A percentile compares a stretch with the other conserved stretches of the same genome.
phyloP scores from a whole-genome alignment of 2,113 vertebrate genomes.

The Tachuris rubrigastra region DNA sequence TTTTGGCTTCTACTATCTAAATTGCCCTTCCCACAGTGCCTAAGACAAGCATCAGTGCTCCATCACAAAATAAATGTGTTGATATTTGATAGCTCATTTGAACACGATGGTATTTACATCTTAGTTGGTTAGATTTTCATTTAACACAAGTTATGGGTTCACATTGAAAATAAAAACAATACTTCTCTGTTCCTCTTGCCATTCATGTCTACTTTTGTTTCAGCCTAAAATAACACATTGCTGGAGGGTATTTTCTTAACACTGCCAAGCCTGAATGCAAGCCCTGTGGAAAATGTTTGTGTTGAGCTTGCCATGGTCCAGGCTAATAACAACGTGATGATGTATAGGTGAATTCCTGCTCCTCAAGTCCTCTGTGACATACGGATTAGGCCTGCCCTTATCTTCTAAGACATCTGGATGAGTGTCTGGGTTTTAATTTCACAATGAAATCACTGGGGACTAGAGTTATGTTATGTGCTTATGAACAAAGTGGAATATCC shows the following conservation, averaged over 20 bases:
- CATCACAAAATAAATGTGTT: constrained; percentile 53
- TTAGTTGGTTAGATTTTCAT: constrained; percentile 73
- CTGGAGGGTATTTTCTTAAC: constrained; percentile 83
- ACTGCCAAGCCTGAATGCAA: constrained; percentile 71
- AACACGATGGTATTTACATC: constrained; percentile 72
- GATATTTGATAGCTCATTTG: constrained; percentile 78
- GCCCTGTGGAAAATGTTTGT: constrained; percentile 76
- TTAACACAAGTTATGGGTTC: constrained; percentile 77
- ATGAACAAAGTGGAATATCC: constrained; percentile 86
- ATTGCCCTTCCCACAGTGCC: constrained; percentile 70
- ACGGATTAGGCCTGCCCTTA: constrained; percentile 84
- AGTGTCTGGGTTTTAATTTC: constrained; percentile 90
- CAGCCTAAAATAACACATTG: constrained; percentile 82
- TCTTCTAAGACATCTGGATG: constrained; percentile 91
- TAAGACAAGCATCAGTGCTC: constrained; percentile 63
- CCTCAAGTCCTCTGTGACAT: constrained; percentile 83
- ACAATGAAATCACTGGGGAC: constrained; percentile 75
- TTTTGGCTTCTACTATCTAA: constrained; percentile 71
- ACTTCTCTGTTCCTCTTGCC: constrained; percentile 78
- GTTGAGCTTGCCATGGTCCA: constrained; percentile 73
- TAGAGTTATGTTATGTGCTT: constrained; percentile 77
- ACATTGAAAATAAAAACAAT: constrained; percentile 78
- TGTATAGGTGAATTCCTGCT: constrained; percentile 90
- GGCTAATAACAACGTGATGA: constrained; percentile 91
- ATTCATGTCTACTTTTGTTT: constrained; percentile 86